phyloP scores from a whole-genome alignment of 2,888 invertebrate genomes.

The Drosophila pullipes region DNA sequence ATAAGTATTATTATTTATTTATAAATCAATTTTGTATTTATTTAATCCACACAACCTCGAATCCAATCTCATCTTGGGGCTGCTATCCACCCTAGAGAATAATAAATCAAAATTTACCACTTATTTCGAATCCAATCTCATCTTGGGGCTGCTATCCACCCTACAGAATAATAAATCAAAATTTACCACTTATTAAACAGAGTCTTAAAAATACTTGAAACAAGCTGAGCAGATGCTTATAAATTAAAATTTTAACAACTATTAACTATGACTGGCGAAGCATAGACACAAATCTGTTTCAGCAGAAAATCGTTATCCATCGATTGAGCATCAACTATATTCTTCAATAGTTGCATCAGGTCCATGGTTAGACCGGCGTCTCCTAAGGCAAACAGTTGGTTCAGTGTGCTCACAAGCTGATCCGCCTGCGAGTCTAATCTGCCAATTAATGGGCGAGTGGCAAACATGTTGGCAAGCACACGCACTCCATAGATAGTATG shows the following conservation, averaged over 20 bases:
- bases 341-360: constrained; percentile 72
- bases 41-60: constrained; percentile 5
- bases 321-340: constrained; percentile 47
- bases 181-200: background rate
- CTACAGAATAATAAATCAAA: background rate
- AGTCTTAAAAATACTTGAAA: background rate
- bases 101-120: too few species aligned
- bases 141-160: background rate
- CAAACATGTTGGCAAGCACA: constrained; percentile 73
- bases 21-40: constrained; percentile 16
- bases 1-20: background rate
- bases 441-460: constrained; percentile 15
- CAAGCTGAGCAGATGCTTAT: background rate
- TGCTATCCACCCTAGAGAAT: background rate
- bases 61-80: background rate
- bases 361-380: constrained; percentile 58
- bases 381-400: constrained; percentile 69
- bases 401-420: constrained; percentile 57
- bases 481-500: constrained; percentile 70
- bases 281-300: constrained; percentile 38
- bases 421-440: background rate
- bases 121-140: constrained; percentile 1
- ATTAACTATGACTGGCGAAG: background rate
- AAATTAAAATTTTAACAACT: background rate
- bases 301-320: constrained; percentile 36